A percentile compares a stretch with the other conserved stretches of the same genome.
phyloP scores from a whole-genome alignment of 1,140 invertebrate species.

The Ericerus pela region DNA sequence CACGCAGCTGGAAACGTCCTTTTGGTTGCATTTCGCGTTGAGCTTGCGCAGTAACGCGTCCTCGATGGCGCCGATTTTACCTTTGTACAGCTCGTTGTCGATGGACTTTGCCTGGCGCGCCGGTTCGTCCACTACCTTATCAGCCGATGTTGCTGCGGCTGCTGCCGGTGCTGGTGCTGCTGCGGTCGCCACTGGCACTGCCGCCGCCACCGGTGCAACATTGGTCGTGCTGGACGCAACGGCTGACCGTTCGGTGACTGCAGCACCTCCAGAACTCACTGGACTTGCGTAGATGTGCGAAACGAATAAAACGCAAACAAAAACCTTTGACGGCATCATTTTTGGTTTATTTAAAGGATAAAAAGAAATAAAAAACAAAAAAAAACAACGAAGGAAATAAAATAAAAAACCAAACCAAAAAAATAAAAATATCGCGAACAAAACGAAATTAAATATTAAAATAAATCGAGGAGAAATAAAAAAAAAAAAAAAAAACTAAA shows the following conservation, averaged over 20 bases:
- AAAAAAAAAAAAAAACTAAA: no score
- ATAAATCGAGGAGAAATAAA: no score
- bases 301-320: background rate
- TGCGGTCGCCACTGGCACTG: no score
- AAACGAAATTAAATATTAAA: no score
- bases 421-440: no score
- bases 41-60: conserved; percentile 53
- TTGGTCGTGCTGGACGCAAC: no score
- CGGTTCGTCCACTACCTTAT: background rate
- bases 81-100: conserved; percentile 6
- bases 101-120: background rate
- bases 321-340: background rate
- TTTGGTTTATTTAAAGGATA: background rate
- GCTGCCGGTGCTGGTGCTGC: no score
- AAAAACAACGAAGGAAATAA: background rate
- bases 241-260: no score
- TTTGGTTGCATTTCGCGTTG: conserved; percentile 54
- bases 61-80: conserved; percentile 32
- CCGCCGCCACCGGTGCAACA: no score
- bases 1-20: conserved; percentile 59
- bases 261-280: no score
- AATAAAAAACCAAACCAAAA: background rate
- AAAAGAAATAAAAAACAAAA: background rate
- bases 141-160: background rate
- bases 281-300: background rate